A percentile compares a stretch with the other conserved stretches of the same genome.
phyloP scores from a whole-genome alignment of 2,888 invertebrate species.

The Eutolmus rufibarbis region DNA sequence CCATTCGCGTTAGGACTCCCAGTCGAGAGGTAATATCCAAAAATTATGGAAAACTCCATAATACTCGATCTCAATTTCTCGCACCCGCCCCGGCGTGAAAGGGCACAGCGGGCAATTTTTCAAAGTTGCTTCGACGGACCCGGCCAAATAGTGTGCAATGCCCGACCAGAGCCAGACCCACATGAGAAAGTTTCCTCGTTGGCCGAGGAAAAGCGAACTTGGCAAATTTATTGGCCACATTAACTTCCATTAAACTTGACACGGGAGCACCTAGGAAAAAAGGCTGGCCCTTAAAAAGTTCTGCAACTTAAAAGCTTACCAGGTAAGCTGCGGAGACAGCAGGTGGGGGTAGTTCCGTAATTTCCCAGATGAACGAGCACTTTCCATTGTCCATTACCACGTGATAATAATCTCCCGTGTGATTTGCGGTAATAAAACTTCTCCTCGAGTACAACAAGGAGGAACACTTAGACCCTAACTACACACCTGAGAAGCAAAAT shows the following conservation, averaged over 20 bases:
- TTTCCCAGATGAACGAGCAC: slow-evolving; percentile 27
- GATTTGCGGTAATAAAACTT: slow-evolving; percentile 6
- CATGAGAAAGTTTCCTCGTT: not conserved
- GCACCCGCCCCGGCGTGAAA: not conserved
- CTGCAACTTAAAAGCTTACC: not conserved
- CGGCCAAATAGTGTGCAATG: not conserved
- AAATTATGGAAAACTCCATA: slow-evolving; percentile 31
- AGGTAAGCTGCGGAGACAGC: not conserved
- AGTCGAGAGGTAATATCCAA: not conserved
- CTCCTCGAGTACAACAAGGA: not conserved
- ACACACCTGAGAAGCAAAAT: not conserved
- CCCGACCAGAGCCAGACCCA: not conserved
- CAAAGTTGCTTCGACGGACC: not conserved
- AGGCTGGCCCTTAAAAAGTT: not conserved
- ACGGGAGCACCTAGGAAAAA: slow-evolving; percentile 4
- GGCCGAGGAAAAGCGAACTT: not conserved
- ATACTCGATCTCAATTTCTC: slow-evolving; percentile 24
- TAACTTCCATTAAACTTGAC: slow-evolving; percentile 30
- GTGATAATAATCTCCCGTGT: slow-evolving; percentile 15
- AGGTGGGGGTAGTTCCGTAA: slow-evolving; percentile 3
- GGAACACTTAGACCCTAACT: not conserved
- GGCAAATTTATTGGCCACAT: slow-evolving; percentile 30
- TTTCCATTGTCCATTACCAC: slow-evolving; percentile 25
- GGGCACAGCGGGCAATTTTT: slow-evolving; percentile 14
- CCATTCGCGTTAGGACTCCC: not conserved